A percentile compares a stretch with the other conserved stretches of the same genome.
phyloP scores from a whole-genome alignment of 1,140 invertebrate genomes.

The Anastrepha obliqua region DNA sequence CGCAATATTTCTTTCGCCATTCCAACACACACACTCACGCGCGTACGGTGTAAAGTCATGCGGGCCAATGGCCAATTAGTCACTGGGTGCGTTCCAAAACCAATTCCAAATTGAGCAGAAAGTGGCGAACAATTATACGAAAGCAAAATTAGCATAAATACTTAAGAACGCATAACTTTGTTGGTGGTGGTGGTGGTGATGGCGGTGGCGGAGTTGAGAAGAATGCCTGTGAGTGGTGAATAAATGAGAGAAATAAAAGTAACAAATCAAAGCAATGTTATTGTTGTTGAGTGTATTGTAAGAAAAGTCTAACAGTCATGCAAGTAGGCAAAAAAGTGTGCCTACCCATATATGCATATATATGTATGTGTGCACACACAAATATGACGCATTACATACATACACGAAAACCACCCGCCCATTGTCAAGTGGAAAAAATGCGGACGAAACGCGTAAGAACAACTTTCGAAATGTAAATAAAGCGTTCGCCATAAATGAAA shows the following conservation, averaged over 20 bases:
- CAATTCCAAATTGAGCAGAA: conserved; percentile 39
- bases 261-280: conserved; percentile 9
- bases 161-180: conserved; percentile 32
- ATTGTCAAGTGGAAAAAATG: conserved; percentile 25
- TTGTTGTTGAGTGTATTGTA: neutral
- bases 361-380: neutral
- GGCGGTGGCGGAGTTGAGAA: neutral
- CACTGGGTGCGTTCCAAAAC: conserved; percentile 50
- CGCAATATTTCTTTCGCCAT: neutral
- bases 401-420: neutral
- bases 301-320: neutral
- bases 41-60: neutral
- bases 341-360: neutral
- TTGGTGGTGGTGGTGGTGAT: neutral
- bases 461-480: conserved; percentile 51
- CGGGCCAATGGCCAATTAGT: conserved; percentile 18
- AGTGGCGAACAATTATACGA: neutral
- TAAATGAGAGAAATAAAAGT: neutral
- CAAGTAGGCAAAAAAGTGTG: neutral
- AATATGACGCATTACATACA: conserved; percentile 4
- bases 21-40: neutral
- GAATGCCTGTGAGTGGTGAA: neutral
- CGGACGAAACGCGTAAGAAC: conserved; percentile 17
- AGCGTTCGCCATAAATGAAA: conserved; percentile 30
- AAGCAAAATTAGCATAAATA: conserved; percentile 47